Base-by-base conservation (phyloP, 1,140 invertebrate species). In the Dufourea novaeangliae region DNA sequence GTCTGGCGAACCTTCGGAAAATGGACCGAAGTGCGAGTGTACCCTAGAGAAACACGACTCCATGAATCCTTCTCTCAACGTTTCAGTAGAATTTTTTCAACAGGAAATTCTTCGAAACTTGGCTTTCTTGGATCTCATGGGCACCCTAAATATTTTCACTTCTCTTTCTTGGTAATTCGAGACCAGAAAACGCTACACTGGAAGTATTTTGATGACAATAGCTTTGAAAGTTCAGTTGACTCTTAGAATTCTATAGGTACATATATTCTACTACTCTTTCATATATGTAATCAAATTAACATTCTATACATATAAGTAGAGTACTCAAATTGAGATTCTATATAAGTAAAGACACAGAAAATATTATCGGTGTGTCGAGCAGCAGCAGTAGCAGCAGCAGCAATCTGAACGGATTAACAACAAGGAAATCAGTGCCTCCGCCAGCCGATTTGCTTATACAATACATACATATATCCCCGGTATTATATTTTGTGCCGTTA, bases 1-100 rank as follows among this genome's bases (percentile, higher is more conserved):
- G 72, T 56, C 54, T 44, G 46, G 59, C 39, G 64, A 41, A 63
- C 11, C 11, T 69, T 39, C 61, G 67, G 67, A 41, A 74, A 76
- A 63, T 52, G 20, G 44, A n/a, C 10, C 17, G n/a, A 10, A 46
- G 20, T 34, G 27, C 52, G 29, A 37, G 27, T n/a, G 25, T 4
- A 57, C 75, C 66, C 50, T 11, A 50, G 37, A 39, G 54, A 64
- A 20, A 20, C 4, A 46, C 41, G 14, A n/a, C 41, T 5, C 14
- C 17, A 5, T 20, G 17, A 29, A 59, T 39, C n/a, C 39, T 68
- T 37, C 39, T 44, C 10, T 20, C 2, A 5, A 46, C 41, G 14
- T 46, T 46, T 46, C 14, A 46, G 41, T 20, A 20, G 41, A 46
- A 46, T 20, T 46, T 20, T 46, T 46, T 46, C 41, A 20, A 46